Evolutionary conservation across 2,113 vertebrate genomes (phyloP), one percentile per base, ranked within the genome.

Genomic region (Synodontis membranacea): DNA sequence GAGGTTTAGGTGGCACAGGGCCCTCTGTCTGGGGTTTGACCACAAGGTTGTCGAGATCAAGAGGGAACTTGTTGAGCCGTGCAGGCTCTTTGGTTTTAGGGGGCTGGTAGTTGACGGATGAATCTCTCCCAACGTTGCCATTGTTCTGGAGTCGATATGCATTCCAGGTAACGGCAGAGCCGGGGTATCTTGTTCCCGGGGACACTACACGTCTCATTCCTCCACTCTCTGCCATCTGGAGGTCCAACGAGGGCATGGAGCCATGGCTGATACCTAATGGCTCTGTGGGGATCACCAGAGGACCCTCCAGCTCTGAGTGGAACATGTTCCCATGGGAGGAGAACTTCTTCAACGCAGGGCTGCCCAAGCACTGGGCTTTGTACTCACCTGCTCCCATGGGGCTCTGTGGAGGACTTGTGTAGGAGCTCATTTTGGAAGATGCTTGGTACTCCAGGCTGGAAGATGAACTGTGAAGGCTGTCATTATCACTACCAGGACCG

Each of bases 391-490:
- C 89, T 42, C 90, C 89, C 50, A 89, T 34, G 8, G 82, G 64
- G 56, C 88, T 91, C 39, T 85, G 91, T 17, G 88, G 85, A 75
- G 90, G 89, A 60, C 89, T 94, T 4, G 88, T 83, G 84, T 93
- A 91, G 74, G 93, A 93, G 83, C 84, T 86, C 23, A 90, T 56
- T 80, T 90, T 94, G 60, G 86, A 87, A 15, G 91, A 85, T 0
- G 89, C 91, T 0, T 93, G 94, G 86, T 95, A 96, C 80, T 96
- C 96, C 89, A 96, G 88, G 90, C 96, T 97, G 78, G 96, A 97
- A 19, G 96, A 95, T 0, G 96, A 97, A 90, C 96, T 97, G 89
- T 96, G 96, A 42, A 96, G 95, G 89, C 96, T 96, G 87, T 97
- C 96, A 0, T 95, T 95, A 39, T 96, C 95, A 0, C 95, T 96